A percentile compares a stretch with the other conserved stretches of the same genome.
These are phyloP conservation scores for Epirrhoe tristata DNA, from an alignment of 2,888 invertebrate species.

Conservation along the genomic window DNA sequence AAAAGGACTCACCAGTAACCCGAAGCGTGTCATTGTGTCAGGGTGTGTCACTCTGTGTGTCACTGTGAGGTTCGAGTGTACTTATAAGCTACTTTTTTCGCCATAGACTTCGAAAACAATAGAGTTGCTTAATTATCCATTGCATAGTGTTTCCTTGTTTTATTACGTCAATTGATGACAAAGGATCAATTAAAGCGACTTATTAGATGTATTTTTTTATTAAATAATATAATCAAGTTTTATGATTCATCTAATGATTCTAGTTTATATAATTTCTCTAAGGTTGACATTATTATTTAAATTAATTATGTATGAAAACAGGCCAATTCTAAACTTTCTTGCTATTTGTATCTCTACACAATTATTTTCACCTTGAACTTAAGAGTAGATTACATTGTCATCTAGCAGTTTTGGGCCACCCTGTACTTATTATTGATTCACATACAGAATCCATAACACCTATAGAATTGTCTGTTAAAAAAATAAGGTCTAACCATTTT, in stretches of 20 bases:
- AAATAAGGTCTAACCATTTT: no score
- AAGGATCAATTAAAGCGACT: background rate
- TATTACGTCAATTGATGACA: slow-evolving; percentile 7
- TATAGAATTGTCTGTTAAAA: background rate
- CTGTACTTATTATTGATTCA: background rate
- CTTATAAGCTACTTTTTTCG: slow-evolving; percentile 43
- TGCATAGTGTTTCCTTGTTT: slow-evolving; percentile 26
- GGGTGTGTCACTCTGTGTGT: slow-evolving; percentile 39
- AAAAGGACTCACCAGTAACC: slow-evolving; percentile 34
- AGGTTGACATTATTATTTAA: background rate
- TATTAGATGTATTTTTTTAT: background rate
- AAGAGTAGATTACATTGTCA: no score
- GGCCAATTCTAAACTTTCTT: background rate
- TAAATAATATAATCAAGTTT: background rate
- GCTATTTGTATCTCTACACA: background rate
- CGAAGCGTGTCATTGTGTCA: slow-evolving; percentile 36
- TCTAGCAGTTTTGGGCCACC: background rate
- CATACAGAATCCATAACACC: background rate
- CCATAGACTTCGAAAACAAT: slow-evolving; percentile 47
- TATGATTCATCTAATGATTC: background rate
- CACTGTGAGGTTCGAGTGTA: slow-evolving; percentile 21
- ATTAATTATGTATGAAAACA: background rate
- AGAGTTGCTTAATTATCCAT: slow-evolving; percentile 37
- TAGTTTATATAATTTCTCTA: background rate
- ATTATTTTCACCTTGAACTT: background rate